Conservation (phyloP, 2,888 invertebrate genomes). For the Cabera pusaria region DNA sequence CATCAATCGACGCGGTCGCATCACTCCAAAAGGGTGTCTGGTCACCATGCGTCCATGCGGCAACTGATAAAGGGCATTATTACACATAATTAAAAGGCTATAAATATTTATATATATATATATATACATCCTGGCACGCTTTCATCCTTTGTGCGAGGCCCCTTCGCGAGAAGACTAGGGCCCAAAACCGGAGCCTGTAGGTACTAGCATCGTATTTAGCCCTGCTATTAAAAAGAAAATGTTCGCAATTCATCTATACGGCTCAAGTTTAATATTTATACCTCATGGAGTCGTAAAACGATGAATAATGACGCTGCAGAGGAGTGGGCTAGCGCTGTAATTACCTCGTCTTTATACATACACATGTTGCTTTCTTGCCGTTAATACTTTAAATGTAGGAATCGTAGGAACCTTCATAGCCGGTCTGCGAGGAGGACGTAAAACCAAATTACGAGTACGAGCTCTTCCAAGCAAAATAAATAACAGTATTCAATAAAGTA, state of each 20-base stretch:
- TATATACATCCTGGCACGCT: slow-evolving; percentile 59
- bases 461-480: slow-evolving; percentile 45
- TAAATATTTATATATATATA: too few relatives aligned
- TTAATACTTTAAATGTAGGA: slow-evolving; percentile 69
- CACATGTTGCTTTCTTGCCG: slow-evolving; percentile 74
- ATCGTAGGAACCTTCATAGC: slow-evolving; percentile 61
- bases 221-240: slow-evolving; percentile 81
- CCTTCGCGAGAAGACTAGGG: slow-evolving; percentile 44
- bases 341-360: slow-evolving; percentile 77
- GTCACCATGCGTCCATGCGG: slow-evolving; percentile 48
- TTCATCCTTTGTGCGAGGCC: slow-evolving; percentile 54
- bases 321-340: slow-evolving; percentile 80
- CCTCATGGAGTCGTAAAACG: slow-evolving; percentile 81
- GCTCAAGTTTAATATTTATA: slow-evolving; percentile 82
- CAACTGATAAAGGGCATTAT: slow-evolving; percentile 64
- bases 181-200: slow-evolving; percentile 58
- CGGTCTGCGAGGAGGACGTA: slow-evolving; percentile 55
- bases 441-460: slow-evolving; percentile 60
- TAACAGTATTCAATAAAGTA: slow-evolving; percentile 54
- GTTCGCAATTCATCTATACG: slow-evolving; percentile 82
- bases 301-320: slow-evolving; percentile 81
- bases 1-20: slow-evolving; percentile 46
- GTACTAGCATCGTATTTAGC: slow-evolving; percentile 75
- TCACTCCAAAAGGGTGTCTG: slow-evolving; percentile 36
- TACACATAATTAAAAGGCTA: slow-evolving; percentile 74